A percentile compares a stretch with the other conserved stretches of the same genome.
phyloP scores from a whole-genome alignment of 2,888 invertebrate genomes.

The Onchidella celtica region DNA sequence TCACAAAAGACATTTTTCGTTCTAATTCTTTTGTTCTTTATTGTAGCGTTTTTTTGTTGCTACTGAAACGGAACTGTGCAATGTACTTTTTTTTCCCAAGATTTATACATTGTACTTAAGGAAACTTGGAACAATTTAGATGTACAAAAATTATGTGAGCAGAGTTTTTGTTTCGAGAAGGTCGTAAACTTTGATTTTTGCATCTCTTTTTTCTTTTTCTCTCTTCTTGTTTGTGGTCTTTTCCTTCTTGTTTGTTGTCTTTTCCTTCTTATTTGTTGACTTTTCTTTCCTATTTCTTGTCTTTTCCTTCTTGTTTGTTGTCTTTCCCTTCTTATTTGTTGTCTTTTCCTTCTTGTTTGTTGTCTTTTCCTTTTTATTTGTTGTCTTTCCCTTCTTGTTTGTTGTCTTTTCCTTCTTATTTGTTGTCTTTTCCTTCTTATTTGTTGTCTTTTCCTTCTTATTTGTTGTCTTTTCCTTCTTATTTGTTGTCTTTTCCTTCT shows the following conservation, averaged over 20 bases:
- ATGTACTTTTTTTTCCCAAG: too few relatives aligned
- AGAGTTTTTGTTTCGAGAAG: too few relatives aligned
- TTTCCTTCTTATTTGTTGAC: not conserved
- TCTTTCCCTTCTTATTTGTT: not conserved
- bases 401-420: not conserved
- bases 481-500: slow-evolving; percentile 5
- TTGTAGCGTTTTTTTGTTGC: too few relatives aligned
- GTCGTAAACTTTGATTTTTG: too few relatives aligned
- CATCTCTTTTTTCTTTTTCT: slow-evolving; percentile 9
- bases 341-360: not conserved
- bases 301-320: not conserved
- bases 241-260: slow-evolving; percentile 11
- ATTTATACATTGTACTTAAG: too few relatives aligned
- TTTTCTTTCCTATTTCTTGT: not conserved
- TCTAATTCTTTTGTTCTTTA: too few relatives aligned
- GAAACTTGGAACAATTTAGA: too few relatives aligned
- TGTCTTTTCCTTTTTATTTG: not conserved
- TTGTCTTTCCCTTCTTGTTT: not conserved
- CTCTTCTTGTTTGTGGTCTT: slow-evolving; percentile 25
- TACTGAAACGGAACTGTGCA: too few relatives aligned
- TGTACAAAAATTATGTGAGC: too few relatives aligned
- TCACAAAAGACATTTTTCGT: too few relatives aligned
- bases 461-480: too few relatives aligned
- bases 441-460: too few relatives aligned
- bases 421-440: not conserved